Conservation (phyloP, 2,888 invertebrate species). For the Nasonia oneida region DNA sequence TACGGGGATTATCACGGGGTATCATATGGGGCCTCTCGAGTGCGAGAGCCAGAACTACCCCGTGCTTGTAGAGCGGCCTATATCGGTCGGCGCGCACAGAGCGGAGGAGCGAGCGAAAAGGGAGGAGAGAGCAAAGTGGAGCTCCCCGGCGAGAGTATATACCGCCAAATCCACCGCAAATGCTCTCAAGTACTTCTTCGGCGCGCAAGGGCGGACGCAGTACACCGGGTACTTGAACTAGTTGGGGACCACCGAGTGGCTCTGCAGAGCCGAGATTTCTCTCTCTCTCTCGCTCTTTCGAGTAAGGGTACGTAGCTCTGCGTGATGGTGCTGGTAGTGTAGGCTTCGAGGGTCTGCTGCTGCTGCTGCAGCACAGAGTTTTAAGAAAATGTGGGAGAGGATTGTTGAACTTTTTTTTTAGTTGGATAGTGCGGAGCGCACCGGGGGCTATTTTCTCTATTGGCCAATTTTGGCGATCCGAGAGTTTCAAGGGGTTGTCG, state of each 20-base stretch:
- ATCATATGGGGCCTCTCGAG: slow-evolving; percentile 77
- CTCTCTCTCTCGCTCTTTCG: slow-evolving; percentile 21
- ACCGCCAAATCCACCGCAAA: slow-evolving; percentile 79
- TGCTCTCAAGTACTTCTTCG: slow-evolving; percentile 74
- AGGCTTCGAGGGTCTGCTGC: background rate
- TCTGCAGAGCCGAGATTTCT: slow-evolving; percentile 63
- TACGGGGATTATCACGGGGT: slow-evolving; percentile 72
- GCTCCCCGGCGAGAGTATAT: slow-evolving; percentile 69
- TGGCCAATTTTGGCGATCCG: background rate
- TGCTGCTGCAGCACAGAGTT: background rate
- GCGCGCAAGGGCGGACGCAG: slow-evolving; percentile 77
- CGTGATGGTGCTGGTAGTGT: slow-evolving; percentile 8
- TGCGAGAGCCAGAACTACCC: slow-evolving; percentile 69
- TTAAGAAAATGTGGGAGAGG: slow-evolving; percentile 23
- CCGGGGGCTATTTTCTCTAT: background rate
- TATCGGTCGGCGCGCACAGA: slow-evolving; percentile 53
- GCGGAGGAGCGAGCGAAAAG: slow-evolving; percentile 42
- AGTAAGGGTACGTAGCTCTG: background rate
- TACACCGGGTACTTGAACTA: slow-evolving; percentile 78
- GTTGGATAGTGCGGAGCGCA: background rate
- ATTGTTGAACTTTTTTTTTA: slow-evolving; percentile 16
- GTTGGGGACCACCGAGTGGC: slow-evolving; percentile 78
- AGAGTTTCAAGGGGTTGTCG: background rate
- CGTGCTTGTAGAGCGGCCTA: background rate
- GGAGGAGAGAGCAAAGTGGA: slow-evolving; percentile 66